Conservation (phyloP, 2,888 invertebrate species). For the Pomacea canaliculata region DNA sequence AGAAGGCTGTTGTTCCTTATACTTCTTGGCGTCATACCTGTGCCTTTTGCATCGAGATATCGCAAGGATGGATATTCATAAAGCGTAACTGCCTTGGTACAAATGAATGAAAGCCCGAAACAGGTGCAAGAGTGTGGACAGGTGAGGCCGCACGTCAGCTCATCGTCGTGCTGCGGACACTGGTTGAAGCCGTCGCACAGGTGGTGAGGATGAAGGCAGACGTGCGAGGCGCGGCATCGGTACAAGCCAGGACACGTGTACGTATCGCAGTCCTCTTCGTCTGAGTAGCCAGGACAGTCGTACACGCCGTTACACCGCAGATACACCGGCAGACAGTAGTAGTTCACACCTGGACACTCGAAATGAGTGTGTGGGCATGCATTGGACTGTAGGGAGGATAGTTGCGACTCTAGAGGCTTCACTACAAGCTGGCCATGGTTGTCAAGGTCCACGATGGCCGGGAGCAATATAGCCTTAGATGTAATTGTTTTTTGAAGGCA, state of each 20-base stretch:
- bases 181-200: constrained; percentile 8
- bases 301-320: constrained; percentile 2
- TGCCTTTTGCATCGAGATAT: background rate
- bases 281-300: constrained; percentile 6
- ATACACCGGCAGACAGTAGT: constrained; percentile 8
- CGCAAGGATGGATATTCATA: background rate
- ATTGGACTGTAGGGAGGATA: background rate
- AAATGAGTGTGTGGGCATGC: background rate
- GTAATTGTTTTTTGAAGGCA: background rate
- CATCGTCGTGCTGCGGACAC: constrained; percentile 5
- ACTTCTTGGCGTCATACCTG: background rate
- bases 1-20: background rate
- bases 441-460: background rate
- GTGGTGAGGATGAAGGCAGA: constrained; percentile 1
- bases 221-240: background rate
- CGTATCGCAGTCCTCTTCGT: background rate
- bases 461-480: background rate
- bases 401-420: too few species aligned
- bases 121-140: constrained; percentile 4
- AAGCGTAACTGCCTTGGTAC: background rate
- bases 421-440: background rate
- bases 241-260: constrained; percentile 2
- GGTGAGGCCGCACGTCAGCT: background rate
- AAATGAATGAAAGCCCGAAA: background rate
- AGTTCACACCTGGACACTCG: background rate